These are phyloP conservation scores for Coryphaenoides rupestris DNA, from an alignment of 2,113 vertebrate genomes.

Conservation along the genomic window DNA sequence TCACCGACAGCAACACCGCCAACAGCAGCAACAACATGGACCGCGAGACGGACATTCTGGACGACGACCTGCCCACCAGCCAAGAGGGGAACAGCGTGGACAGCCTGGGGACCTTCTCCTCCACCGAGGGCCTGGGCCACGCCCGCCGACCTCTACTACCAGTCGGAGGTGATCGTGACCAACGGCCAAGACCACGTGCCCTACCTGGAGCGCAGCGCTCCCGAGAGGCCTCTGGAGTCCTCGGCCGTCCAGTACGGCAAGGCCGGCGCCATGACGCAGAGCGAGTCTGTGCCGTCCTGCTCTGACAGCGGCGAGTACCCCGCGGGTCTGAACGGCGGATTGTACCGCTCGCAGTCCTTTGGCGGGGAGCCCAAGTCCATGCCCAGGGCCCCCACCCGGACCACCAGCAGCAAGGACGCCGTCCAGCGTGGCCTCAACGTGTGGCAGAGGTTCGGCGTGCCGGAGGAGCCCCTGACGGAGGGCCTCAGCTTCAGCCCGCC, in stretches of 20 bases:
- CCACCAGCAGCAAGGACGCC: conserved; percentile 91
- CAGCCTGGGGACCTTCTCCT: conserved; percentile 88
- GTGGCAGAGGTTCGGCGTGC: conserved; percentile 87
- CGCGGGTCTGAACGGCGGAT: conserved; percentile 58
- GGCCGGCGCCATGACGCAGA: conserved; percentile 56
- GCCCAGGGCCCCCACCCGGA: conserved; percentile 86
- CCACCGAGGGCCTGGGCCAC: conserved; percentile 83
- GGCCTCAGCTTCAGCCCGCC: conserved; percentile 62
- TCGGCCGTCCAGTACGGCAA: conserved; percentile 19
- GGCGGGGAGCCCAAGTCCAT: conserved; percentile 66
- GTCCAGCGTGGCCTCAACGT: conserved; percentile 92
- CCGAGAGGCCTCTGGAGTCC: conserved; percentile 49
- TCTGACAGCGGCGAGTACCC: conserved; percentile 64
- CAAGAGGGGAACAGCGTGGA: conserved; percentile 92
- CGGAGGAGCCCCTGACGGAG: conserved; percentile 72
- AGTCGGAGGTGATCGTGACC: conserved; percentile 69
- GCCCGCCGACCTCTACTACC: conserved; percentile 74
- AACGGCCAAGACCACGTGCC: conserved; percentile 75
- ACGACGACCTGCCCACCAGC: conserved; percentile 88
- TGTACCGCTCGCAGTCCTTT: conserved; percentile 86
- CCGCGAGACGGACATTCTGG: conserved; percentile 94
- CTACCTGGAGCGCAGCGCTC: conserved; percentile 61
- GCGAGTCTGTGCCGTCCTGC: conserved; percentile 40
- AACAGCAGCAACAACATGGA: conserved; percentile 83
- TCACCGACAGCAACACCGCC: conserved; percentile 33